A percentile compares a stretch with the other conserved stretches of the same genome.
These are phyloP conservation scores for Tetrao urogallus DNA, from an alignment of 2,113 vertebrate species.

Conservation along the genomic window DNA sequence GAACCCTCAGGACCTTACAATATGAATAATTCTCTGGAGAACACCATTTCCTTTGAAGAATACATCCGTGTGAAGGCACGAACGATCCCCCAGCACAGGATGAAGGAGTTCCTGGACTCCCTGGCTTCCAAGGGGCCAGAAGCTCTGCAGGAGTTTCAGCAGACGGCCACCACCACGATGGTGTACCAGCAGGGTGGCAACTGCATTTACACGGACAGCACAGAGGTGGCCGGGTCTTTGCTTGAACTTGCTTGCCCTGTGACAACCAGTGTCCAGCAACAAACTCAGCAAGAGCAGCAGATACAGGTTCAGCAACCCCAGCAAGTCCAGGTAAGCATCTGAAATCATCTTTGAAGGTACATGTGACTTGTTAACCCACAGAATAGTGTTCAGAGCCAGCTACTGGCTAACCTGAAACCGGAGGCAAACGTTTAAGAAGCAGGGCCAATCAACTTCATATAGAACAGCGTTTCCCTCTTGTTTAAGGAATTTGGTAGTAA, in stretches of 20 bases:
- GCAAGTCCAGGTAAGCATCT: conserved; percentile 82
- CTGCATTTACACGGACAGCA: conserved; percentile 98
- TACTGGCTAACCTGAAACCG: not conserved
- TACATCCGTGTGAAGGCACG: conserved; percentile 97
- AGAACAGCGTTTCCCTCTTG: not conserved
- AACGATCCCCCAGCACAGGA: conserved; percentile 96
- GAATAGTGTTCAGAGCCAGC: not conserved
- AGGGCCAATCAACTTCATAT: not conserved
- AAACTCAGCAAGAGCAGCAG: conserved; percentile 82
- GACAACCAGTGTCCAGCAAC: conserved; percentile 85
- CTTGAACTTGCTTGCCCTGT: conserved; percentile 98
- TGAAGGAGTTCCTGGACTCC: conserved; percentile 99
- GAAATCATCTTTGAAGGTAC: not conserved
- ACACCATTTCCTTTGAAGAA: conserved; percentile 98
- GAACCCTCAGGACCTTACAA: conserved; percentile 80
- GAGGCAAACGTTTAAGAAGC: not conserved
- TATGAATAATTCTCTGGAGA: conserved; percentile 99
- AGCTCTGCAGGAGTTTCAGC: conserved; percentile 97
- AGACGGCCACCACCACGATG: conserved; percentile 91
- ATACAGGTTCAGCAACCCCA: conserved; percentile 85
- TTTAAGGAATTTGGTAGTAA: conserved; percentile 12
- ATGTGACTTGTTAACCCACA: not conserved
- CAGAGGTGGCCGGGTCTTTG: conserved; percentile 98
- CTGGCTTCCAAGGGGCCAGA: conserved; percentile 94
- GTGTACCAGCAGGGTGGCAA: conserved; percentile 95